Evolutionary conservation across 2,888 invertebrate species (phyloP), one percentile per base, ranked within the genome.

Genomic region (Sipunculus nudus): DNA sequence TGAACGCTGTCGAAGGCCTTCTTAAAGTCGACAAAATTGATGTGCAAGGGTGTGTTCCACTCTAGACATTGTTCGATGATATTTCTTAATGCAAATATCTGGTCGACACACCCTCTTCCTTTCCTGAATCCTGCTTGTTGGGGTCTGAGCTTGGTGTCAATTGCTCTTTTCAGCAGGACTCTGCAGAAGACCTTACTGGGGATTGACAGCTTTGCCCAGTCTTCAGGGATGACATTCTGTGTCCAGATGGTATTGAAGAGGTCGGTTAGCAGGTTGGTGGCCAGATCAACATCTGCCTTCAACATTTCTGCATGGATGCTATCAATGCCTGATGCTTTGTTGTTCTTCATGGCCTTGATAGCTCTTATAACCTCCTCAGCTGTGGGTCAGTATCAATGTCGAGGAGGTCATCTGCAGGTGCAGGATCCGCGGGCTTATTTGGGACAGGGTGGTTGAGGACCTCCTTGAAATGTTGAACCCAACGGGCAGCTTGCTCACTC

Each of bases 1-100:
- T 66, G 61, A 25, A 62, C 21, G 41, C 58, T 61, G 48, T 61
- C 53, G 29, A 60, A 65, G 2, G 60, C 61, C 38, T 61, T 61
- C 46, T 68, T 29, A 35, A 55, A 69, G 46, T 62, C 60, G 3
- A 67, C 47, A 28, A 63, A 60, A 25, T 62, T 61, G 3, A 63
- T 47, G 43, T 62, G 43, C 16, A 65, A 52, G 38, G 57, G 43
- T 28, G 55, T 28, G 25, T 62, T 54, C 58, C 59, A 65, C 39
- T 67, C 65, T 21, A 32, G 28, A 26, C 50, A 57, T 32, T 67
- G 66, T 43, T 67, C 63, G 23, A 61, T 40, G 21, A 61, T 65
- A 40, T 62, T 65, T n/a, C 63, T 28, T 3, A 65, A 49, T 16
- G 58, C 47, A 43, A 58, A 58, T 10, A 65, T 62, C 43, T 67